phyloP scores from a whole-genome alignment of 2,113 vertebrate species.

The Bubo blakistoni region DNA sequence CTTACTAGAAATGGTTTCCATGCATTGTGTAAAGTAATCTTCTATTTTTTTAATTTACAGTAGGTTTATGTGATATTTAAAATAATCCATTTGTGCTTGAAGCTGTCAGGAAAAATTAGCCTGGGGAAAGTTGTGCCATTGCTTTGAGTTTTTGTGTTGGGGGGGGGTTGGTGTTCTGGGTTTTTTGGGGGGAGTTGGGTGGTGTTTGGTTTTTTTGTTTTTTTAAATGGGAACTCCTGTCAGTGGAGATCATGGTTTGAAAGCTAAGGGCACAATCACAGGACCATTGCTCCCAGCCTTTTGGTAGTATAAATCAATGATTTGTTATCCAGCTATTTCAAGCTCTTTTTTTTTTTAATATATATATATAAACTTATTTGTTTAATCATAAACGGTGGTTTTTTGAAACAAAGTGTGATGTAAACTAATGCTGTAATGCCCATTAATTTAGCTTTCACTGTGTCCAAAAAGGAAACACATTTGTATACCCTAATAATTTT shows the following conservation, averaged over 20 bases:
- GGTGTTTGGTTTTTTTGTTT: not conserved
- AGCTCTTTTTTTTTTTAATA: not conserved
- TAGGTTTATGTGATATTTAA: conserved; percentile 59
- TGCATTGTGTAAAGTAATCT: conserved; percentile 47
- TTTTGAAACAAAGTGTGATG: conserved; percentile 53
- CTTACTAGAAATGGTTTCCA: conserved; percentile 35
- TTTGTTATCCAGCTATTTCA: conserved; percentile 62
- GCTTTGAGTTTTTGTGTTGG: conserved; percentile 5
- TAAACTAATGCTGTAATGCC: conserved; percentile 59
- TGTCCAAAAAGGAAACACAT: conserved; percentile 56
- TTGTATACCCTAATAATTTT: conserved; percentile 77
- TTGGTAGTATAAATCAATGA: conserved; percentile 33
- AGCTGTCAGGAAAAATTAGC: conserved; percentile 21
- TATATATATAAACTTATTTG: conserved; percentile 38
- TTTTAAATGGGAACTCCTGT: not conserved
- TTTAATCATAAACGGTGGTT: conserved; percentile 44
- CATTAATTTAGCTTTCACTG: conserved; percentile 56
- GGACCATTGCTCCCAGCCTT: conserved; percentile 6
- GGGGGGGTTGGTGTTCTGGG: not conserved
- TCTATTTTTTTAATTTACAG: conserved; percentile 61
- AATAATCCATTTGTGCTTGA: conserved; percentile 29
- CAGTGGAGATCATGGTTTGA: not conserved
- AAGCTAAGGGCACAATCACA: conserved; percentile 20
- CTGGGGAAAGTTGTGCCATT: not conserved
- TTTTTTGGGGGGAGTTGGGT: not conserved